phyloP scores from a whole-genome alignment of 1,140 invertebrate genomes.

The Zaprionus gabonicus region DNA sequence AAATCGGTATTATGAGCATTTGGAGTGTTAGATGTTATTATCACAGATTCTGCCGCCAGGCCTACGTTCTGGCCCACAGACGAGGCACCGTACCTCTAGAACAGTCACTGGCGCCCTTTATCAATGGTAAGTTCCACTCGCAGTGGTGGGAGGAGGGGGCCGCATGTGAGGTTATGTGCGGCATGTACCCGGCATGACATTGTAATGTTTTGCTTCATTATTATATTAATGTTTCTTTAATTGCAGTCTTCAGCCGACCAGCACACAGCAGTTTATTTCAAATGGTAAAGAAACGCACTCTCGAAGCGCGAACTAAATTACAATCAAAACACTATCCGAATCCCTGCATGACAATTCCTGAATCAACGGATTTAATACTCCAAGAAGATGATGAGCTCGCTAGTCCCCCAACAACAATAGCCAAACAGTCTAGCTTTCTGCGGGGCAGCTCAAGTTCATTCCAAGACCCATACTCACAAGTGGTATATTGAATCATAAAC shows the following conservation, averaged over 20 bases:
- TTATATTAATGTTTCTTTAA: neutral
- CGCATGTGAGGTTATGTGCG: slow-evolving; percentile 50
- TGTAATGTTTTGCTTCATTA: neutral
- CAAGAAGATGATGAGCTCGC: slow-evolving; percentile 34
- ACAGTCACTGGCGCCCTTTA: slow-evolving; percentile 27
- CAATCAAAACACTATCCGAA: slow-evolving; percentile 76
- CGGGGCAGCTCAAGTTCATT: neutral
- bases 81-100: slow-evolving; percentile 34
- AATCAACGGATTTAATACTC: slow-evolving; percentile 32
- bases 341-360: slow-evolving; percentile 51
- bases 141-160: no score
- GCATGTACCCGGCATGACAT: slow-evolving; percentile 11
- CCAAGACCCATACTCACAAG: slow-evolving; percentile 27
- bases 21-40: slow-evolving; percentile 60
- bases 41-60: slow-evolving; percentile 69
- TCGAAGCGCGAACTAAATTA: slow-evolving; percentile 74
- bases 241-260: slow-evolving; percentile 53
- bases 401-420: neutral
- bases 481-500: neutral
- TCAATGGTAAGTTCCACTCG: slow-evolving; percentile 54
- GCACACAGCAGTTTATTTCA: slow-evolving; percentile 73
- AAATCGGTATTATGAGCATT: slow-evolving; percentile 75
- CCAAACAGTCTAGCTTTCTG: neutral
- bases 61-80: slow-evolving; percentile 66
- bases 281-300: slow-evolving; percentile 81